Evolutionary conservation across 2,888 invertebrate genomes (phyloP), one percentile per base, ranked within the genome.

Genomic region (Dendrolimus pini): DNA sequence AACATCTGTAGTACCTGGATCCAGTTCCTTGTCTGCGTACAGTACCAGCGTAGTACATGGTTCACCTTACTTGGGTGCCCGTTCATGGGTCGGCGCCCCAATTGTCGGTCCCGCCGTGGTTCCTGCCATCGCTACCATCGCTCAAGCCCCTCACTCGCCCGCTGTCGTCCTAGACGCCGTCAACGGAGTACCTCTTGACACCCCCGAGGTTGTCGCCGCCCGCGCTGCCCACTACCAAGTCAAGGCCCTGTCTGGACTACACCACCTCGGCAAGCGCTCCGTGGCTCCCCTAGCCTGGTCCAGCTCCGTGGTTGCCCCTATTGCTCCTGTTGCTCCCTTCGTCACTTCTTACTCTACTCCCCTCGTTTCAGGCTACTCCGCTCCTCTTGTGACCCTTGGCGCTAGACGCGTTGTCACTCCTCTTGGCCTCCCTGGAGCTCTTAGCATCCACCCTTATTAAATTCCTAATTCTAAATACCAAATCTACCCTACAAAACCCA

Each of bases 191-290:
- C 90, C 91, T 52, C 77, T 91, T 56, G 89, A 91, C 70, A 91
- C 91, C 13, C 87, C 89, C 62, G 90, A 88, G 62, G 90, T 91
- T 9, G 89, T 91, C 56, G 88, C 89, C 59, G 91, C 89, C 52
- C 88, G 87, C 59, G 82, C 83, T 56, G 84, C 82, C 9, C 90
- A 89, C 78, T 88, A 72, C 81, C 85, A 87, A 59, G 85, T 89
- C 56, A 89, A 88, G 75, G 88, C 87, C 56, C 71, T 87, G 60
- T 78, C 85, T 55, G 83, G 80, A 30, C 65, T 72, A 18, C 90
- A 91, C 69, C 84, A 86, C 59, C 77, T 91, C 57, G 74, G 73
- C 70, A 91, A 91, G 71, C 83, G 80, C 59, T 88, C 83, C 56
- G 74, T 78, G 7, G 66, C 79, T 61, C 62, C 74, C 66, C 57